Conservation (phyloP, 2,113 vertebrate genomes). For the Melanostigma gelatinosum region DNA sequence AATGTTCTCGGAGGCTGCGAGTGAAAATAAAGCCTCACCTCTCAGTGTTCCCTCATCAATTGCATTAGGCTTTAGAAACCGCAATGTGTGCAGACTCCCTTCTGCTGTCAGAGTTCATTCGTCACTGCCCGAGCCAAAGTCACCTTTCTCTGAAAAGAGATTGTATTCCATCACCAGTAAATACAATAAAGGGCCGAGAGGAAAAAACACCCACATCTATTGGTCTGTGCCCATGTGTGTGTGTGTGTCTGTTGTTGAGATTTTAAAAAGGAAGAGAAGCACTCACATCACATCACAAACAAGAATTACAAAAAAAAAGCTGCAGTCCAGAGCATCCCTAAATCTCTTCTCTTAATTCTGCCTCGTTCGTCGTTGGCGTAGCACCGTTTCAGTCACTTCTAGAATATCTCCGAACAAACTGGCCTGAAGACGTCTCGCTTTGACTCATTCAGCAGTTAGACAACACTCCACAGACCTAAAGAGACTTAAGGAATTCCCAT, state of each 20-base stretch:
- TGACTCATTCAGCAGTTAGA: slow-evolving; percentile 69
- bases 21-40: slow-evolving; percentile 52
- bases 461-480: slow-evolving; percentile 32
- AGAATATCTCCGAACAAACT: slow-evolving; percentile 41
- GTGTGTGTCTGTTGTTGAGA: not conserved
- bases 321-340: slow-evolving; percentile 13
- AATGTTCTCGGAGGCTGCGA: slow-evolving; percentile 17
- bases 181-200: slow-evolving; percentile 53
- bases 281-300: not conserved
- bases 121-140: slow-evolving; percentile 58
- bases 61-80: slow-evolving; percentile 58
- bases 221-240: not conserved
- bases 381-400: slow-evolving; percentile 17
- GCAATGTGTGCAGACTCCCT: slow-evolving; percentile 50
- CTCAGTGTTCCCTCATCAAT: slow-evolving; percentile 57
- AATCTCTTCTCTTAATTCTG: slow-evolving; percentile 22
- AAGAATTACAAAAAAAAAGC: slow-evolving; percentile 3
- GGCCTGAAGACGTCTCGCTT: slow-evolving; percentile 27
- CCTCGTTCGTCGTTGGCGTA: slow-evolving; percentile 9
- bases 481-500: slow-evolving; percentile 22
- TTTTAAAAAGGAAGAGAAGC: slow-evolving; percentile 8
- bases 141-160: slow-evolving; percentile 49
- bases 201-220: slow-evolving; percentile 9
- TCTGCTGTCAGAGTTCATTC: slow-evolving; percentile 57
- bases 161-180: slow-evolving; percentile 48